Evolutionary conservation across 2,113 vertebrate species (phyloP).

Genomic region (Lethenteron camtschaticum): DNA sequence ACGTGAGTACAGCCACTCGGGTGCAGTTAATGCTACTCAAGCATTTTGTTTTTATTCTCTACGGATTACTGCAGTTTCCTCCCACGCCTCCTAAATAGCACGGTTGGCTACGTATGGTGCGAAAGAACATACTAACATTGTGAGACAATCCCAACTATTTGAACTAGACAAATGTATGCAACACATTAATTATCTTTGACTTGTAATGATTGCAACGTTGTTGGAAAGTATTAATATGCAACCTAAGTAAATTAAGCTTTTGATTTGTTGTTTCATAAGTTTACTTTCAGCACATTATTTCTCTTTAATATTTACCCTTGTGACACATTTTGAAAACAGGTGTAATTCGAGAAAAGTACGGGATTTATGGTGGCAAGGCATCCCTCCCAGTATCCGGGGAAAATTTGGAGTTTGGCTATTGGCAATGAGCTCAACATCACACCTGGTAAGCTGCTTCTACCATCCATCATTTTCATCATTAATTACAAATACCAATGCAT

Average conservation of each 20-base stretch:
- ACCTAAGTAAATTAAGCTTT: no score
- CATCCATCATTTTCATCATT: background rate
- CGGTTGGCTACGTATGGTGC: no score
- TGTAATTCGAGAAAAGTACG: background rate
- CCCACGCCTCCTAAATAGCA: background rate
- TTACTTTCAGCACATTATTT: no score
- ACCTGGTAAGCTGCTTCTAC: background rate
- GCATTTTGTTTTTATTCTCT: background rate
- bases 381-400: constrained; percentile 2
- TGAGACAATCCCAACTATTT: no score
- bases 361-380: constrained; percentile 1
- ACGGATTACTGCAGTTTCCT: background rate
- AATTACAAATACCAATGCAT: background rate
- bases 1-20: background rate
- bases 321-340: background rate
- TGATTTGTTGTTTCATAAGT: no score
- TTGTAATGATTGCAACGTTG: no score
- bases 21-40: background rate
- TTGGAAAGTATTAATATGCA: no score
- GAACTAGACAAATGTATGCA: no score
- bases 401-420: constrained; percentile 2
- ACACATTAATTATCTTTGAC: no score
- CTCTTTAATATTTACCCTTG: no score
- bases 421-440: constrained; percentile 5
- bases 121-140: no score